Base-by-base conservation (phyloP, 2,797 vertebrate species). In the Coccyzus lansbergi region DNA sequence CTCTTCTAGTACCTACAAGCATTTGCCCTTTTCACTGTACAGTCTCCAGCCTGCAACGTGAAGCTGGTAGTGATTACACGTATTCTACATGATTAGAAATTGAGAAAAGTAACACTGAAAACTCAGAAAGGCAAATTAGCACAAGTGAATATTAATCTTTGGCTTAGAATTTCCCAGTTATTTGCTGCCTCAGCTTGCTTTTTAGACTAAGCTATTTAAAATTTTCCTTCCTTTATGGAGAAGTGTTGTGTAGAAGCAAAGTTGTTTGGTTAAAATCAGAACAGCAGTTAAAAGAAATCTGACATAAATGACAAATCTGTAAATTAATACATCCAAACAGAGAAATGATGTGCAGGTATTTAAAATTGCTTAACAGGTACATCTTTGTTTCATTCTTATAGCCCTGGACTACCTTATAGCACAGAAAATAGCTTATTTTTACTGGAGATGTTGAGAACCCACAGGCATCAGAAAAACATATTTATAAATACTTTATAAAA, bases 401-500 rank as follows among this genome's bases (percentile, higher is more conserved):
- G 24, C 24, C 52, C 65, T 78, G 26, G 34, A 58, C 31, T 76
- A 72, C 63, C 40, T 76, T 40, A 76, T 5, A 33, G 68, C 25
- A 88, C 15, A 58, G 44, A 88, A 92, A 76, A 74, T 46, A 17
- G 62, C 59, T 79, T 78, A 52, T 52, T 82, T 86, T 44, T 78
- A 1, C 29, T 56, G n/a, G 83, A 62, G 33, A 48, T 36, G 18
- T 40, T 68, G 33, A 74, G 68, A 85, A 74, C n/a, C 18, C 38
- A 46, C 28, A 89, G 81, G 52, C 76, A 87, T 58, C 70, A 91
- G 51, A 78, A 91, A 93, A 60, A 85, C 52, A 44, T 77, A 77
- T 83, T 91, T 88, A 91, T 89, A 89, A 87, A 70, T 7, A 77
- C 93, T 80, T n/a, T 91, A 95, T 93, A 86, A 93, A 91, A 92